phyloP scores from a whole-genome alignment of 1,140 invertebrate species.

The Drosophila ohnishii region DNA sequence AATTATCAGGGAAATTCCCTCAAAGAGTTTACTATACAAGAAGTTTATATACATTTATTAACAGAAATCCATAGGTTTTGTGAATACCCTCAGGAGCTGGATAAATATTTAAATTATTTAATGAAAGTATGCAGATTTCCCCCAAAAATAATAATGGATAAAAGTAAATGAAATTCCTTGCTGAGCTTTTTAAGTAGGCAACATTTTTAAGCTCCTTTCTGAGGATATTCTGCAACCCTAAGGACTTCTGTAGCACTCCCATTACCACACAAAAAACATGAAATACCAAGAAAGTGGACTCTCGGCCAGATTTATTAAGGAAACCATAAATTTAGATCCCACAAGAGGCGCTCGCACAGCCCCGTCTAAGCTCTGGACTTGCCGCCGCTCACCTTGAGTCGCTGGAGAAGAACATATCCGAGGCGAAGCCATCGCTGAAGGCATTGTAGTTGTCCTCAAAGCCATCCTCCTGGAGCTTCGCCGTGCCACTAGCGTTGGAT shows the following conservation, averaged over 20 bases:
- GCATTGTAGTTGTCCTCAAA: constrained; percentile 11
- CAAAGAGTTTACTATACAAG: neutral
- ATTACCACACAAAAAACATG: neutral
- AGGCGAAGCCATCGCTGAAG: constrained; percentile 57
- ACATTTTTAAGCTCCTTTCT: neutral
- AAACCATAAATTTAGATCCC: constrained; percentile 9
- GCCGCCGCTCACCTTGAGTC: constrained; percentile 14
- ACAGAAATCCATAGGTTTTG: neutral
- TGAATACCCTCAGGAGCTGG: neutral
- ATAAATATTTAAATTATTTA: too few species aligned
- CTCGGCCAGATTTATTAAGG: neutral
- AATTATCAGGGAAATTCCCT: neutral
- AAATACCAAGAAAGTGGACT: neutral
- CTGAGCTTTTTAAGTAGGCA: neutral
- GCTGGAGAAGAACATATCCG: constrained; percentile 52
- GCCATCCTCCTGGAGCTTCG: neutral
- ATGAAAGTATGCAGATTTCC: too few species aligned
- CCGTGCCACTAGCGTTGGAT: neutral
- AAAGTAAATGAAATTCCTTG: too few species aligned
- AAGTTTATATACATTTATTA: neutral
- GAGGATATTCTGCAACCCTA: neutral
- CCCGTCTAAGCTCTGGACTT: neutral
- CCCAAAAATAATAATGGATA: too few species aligned
- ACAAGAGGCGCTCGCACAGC: neutral
- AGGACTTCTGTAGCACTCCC: neutral